These are phyloP conservation scores for Temnopleurus reevesii DNA, from an alignment of 53 echinoderm and acorn worm genomes.

Conservation along the genomic window DNA sequence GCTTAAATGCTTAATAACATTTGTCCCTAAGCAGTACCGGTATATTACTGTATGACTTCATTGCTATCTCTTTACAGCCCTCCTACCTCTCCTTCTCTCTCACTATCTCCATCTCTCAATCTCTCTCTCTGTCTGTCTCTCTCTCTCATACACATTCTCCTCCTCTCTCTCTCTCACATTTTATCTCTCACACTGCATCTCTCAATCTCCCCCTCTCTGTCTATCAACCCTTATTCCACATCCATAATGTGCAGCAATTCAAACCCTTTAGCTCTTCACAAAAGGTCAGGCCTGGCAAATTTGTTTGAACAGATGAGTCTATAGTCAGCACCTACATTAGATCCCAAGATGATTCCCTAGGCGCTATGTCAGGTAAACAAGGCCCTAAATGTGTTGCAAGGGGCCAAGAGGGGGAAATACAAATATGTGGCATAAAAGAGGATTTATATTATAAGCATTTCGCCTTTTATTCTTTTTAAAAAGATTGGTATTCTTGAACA, in stretches of 20 bases:
- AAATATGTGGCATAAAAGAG: too few relatives aligned
- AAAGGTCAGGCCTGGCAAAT: conserved; percentile 5
- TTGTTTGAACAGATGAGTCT: conserved; percentile 29
- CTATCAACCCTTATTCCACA: neutral
- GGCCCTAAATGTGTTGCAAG: neutral
- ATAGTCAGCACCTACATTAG: neutral
- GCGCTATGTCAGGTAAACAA: conserved; percentile 8
- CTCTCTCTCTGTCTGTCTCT: neutral
- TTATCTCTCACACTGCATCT: neutral
- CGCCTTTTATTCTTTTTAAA: too few relatives aligned
- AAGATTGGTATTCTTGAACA: too few relatives aligned
- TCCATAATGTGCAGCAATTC: neutral
- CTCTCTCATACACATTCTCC: neutral
- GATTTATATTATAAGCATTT: too few relatives aligned
- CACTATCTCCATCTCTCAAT: neutral
- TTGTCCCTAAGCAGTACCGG: neutral
- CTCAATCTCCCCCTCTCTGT: neutral
- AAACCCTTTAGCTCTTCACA: neutral
- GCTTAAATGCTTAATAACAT: neutral
- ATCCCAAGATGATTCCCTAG: neutral
- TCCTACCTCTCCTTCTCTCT: neutral
- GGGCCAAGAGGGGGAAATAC: neutral
- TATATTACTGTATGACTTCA: neutral
- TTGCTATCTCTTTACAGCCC: neutral
- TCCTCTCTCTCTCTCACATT: neutral